These are phyloP conservation scores for Mylabris phalerata DNA, from an alignment of 1,140 invertebrate genomes.

Conservation along the genomic window DNA sequence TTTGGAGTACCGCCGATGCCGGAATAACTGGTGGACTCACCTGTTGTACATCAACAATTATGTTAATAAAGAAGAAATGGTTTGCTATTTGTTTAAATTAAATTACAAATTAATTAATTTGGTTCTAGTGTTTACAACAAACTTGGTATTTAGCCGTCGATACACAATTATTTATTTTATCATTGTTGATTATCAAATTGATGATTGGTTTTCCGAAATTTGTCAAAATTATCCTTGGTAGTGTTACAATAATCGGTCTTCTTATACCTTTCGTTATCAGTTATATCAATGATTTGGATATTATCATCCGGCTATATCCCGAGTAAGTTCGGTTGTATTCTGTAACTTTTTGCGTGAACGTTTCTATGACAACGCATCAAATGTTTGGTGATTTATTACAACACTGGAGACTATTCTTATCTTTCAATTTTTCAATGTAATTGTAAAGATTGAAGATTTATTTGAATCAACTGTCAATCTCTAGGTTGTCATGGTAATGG, in stretches of 20 bases:
- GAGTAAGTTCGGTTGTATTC: constrained; percentile 23
- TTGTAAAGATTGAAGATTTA: constrained; percentile 14
- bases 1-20: constrained; percentile 31
- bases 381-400: too few species aligned
- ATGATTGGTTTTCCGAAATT: constrained; percentile 19
- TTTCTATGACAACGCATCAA: too few species aligned
- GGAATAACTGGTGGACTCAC: constrained; percentile 45
- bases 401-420: neutral
- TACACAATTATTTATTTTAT: constrained; percentile 41
- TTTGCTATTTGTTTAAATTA: constrained; percentile 17
- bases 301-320: constrained; percentile 27
- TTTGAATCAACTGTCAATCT: too few species aligned
- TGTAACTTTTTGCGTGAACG: neutral
- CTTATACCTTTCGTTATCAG: constrained; percentile 18
- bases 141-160: constrained; percentile 44
- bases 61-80: constrained; percentile 38
- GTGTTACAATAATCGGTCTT: constrained; percentile 18
- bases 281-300: constrained; percentile 26
- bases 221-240: constrained; percentile 21
- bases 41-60: constrained; percentile 55
- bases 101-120: constrained; percentile 15
- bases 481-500: too few species aligned
- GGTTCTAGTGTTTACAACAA: constrained; percentile 39
- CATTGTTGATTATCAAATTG: constrained; percentile 33
- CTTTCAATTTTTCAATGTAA: neutral